A percentile compares a stretch with the other conserved stretches of the same genome.
Evolutionary conservation across 2,113 vertebrate genomes (phyloP).

Genomic region (Sebastes fasciatus): DNA sequence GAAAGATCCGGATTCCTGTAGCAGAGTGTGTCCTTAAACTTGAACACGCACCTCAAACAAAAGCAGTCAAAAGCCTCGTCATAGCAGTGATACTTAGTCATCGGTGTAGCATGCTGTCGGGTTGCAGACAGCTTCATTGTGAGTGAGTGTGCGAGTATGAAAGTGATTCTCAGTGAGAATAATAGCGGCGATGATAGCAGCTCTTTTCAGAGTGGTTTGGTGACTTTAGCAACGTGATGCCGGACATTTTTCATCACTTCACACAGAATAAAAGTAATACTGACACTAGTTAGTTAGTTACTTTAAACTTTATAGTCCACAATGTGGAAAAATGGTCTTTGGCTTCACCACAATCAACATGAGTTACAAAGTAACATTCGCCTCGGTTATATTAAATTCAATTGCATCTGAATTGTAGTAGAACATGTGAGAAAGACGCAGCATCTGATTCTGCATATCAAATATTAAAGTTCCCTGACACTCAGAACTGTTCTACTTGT

Average conservation of each 20-base stretch:
- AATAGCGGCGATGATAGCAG: neutral
- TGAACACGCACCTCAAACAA: conserved; percentile 7
- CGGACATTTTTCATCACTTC: neutral
- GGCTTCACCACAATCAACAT: too few species aligned
- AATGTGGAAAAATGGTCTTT: too few species aligned
- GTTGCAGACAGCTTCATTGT: conserved; percentile 2
- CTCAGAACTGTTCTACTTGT: too few species aligned
- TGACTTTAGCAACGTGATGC: neutral
- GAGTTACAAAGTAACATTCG: too few species aligned
- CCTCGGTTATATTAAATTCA: too few species aligned
- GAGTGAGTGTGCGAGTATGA: neutral
- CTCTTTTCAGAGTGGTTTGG: conserved; percentile 20
- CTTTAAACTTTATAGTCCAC: too few species aligned
- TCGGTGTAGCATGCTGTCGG: neutral
- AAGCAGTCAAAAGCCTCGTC: neutral
- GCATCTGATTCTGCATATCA: neutral
- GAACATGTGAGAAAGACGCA: too few species aligned
- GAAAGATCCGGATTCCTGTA: too few species aligned
- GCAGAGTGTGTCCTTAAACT: neutral
- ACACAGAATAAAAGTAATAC: neutral
- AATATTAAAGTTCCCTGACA: neutral
- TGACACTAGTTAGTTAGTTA: too few species aligned
- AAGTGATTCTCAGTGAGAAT: neutral
- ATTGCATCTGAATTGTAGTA: too few species aligned
- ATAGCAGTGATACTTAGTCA: conserved; percentile 11